A percentile compares a stretch with the other conserved stretches of the same genome.
phyloP scores from a whole-genome alignment of 2,113 vertebrate species.

The Panthera uncia region DNA sequence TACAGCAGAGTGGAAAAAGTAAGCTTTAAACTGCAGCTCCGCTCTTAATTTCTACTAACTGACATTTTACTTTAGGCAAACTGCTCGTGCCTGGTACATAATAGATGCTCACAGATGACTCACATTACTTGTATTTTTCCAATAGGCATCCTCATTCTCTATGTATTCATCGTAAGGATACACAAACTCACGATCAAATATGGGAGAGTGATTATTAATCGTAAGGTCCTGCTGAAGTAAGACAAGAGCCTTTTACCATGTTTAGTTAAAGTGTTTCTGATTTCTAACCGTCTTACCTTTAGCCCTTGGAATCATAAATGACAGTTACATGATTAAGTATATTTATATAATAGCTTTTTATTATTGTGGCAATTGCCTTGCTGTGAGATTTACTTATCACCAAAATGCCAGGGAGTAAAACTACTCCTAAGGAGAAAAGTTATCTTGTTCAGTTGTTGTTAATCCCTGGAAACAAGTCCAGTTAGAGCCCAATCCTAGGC shows the following conservation, averaged over 20 bases:
- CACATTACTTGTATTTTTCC: background rate
- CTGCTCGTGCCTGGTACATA: background rate
- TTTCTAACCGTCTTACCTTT: conserved; percentile 51
- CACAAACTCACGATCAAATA: background rate
- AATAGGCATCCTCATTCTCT: background rate
- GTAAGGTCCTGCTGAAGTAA: background rate
- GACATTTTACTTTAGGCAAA: background rate
- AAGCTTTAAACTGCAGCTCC: background rate
- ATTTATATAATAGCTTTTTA: conserved; percentile 30
- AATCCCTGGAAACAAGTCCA: background rate
- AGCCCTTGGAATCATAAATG: conserved; percentile 53
- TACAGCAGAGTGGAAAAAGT: background rate
- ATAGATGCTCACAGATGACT: background rate
- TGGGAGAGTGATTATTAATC: background rate
- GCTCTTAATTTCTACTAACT: background rate
- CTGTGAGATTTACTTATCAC: conserved; percentile 47
- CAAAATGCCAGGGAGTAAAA: background rate
- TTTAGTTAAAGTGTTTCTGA: background rate
- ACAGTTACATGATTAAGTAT: conserved; percentile 29
- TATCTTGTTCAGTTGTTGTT: background rate
- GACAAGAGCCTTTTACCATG: background rate
- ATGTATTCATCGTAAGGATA: background rate
- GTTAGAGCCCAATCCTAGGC: background rate
- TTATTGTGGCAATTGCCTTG: conserved; percentile 8
- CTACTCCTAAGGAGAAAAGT: background rate